Percentiles rank a stretch among this genome's conserved stretches.
phyloP scores from a whole-genome alignment of 1,140 invertebrate genomes.

The Brachystomella parvula region DNA sequence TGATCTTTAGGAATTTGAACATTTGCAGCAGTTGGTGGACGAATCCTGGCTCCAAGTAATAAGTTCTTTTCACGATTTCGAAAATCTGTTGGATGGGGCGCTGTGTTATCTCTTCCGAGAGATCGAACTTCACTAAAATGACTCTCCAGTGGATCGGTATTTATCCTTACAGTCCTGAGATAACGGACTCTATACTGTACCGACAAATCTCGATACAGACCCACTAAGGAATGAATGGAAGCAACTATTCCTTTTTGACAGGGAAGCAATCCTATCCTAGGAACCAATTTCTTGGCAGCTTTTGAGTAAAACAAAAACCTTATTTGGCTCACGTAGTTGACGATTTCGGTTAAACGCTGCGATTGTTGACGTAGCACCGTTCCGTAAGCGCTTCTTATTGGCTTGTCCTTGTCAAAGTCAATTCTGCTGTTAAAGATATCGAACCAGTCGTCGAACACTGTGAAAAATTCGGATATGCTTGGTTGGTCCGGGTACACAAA shows the following conservation, averaged over 20 bases:
- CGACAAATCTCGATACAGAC: constrained; percentile 32
- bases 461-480: constrained; percentile 21
- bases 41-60: too few species aligned
- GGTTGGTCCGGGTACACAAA: constrained; percentile 12
- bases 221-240: constrained; percentile 14
- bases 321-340: neutral
- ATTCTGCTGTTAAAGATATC: constrained; percentile 31
- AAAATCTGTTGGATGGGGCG: neutral
- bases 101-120: neutral
- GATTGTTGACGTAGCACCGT: constrained; percentile 10
- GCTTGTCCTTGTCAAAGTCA: constrained; percentile 9
- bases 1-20: too few species aligned
- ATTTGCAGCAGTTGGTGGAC: too few species aligned
- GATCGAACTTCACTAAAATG: neutral
- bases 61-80: neutral
- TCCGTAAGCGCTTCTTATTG: constrained; percentile 20
- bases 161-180: neutral
- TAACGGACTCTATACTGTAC: constrained; percentile 5
- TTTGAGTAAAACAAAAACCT: neutral
- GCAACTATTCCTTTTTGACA: constrained; percentile 28
- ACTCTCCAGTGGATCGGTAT: neutral
- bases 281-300: neutral
- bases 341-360: constrained; percentile 2
- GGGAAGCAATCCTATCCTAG: constrained; percentile 15
- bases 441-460: constrained; percentile 29